phyloP scores from a whole-genome alignment of 1,140 invertebrate genomes.

The Lepidotrigona ventralis region DNA sequence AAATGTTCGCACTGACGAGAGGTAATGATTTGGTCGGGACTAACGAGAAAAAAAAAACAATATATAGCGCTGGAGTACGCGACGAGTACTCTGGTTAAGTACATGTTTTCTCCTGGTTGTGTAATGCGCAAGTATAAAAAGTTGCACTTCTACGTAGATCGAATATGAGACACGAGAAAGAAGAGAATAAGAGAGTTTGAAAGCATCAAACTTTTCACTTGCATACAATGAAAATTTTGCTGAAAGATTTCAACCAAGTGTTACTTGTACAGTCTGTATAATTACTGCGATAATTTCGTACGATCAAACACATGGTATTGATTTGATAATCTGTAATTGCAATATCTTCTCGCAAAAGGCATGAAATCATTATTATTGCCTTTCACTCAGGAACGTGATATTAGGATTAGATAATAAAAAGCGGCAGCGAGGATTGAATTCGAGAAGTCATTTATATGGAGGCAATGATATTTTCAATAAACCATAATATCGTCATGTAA shows the following conservation, averaged over 20 bases:
- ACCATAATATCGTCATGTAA: neutral
- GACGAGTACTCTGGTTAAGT: conserved; percentile 14
- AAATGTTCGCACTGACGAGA: conserved; percentile 4
- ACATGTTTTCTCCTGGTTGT: conserved; percentile 1
- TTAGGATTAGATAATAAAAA: conserved; percentile 21
- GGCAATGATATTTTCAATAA: neutral
- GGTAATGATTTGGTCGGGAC: neutral
- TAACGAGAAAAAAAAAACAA: neutral
- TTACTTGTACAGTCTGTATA: neutral
- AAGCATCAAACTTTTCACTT: neutral
- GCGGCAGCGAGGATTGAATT: neutral
- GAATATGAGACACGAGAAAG: neutral
- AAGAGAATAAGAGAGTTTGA: neutral
- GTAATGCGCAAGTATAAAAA: neutral
- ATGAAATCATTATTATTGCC: neutral
- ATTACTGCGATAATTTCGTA: neutral
- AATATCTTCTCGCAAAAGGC: conserved; percentile 1
- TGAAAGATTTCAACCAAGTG: neutral
- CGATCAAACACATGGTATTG: neutral
- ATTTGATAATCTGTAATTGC: neutral
- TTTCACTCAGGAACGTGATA: neutral
- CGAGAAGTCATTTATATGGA: neutral
- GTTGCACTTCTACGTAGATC: neutral
- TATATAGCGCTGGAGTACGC: neutral
- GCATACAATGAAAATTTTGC: neutral